phyloP scores from a whole-genome alignment of 30 jellyfish, hydroid and myxozoan species.

The Cassiopea andromeda region DNA sequence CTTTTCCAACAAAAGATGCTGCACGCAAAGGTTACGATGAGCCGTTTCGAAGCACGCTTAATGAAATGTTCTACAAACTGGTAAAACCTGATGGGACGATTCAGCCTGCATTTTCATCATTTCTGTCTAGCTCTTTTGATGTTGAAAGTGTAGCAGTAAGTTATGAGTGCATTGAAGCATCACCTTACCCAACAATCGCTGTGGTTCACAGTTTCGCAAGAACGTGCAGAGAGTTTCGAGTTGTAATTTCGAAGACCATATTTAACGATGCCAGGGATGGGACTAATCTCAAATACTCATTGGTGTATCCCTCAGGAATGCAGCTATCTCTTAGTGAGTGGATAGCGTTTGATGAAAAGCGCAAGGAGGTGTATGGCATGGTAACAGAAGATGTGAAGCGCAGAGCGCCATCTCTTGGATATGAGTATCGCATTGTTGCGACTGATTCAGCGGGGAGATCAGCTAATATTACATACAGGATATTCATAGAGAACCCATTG shows the following conservation, averaged over 20 bases:
- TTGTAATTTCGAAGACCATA: constrained; percentile 30
- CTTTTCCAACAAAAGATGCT: constrained; percentile 71
- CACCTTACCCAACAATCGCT: constrained; percentile 75
- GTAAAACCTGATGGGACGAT: constrained; percentile 19
- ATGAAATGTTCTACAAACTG: constrained; percentile 40
- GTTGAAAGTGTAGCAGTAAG: constrained; percentile 44
- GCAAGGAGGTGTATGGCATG: constrained; percentile 83
- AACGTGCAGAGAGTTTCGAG: constrained; percentile 59
- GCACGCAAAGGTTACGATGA: constrained; percentile 80
- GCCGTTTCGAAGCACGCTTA: constrained; percentile 45
- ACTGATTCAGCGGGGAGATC: constrained; percentile 92
- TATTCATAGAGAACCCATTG: constrained; percentile 21
- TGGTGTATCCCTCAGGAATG: constrained; percentile 71
- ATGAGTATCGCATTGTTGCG: constrained; percentile 66
- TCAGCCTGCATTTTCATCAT: constrained; percentile 26
- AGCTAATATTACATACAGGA: constrained; percentile 66
- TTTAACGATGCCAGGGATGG: constrained; percentile 90
- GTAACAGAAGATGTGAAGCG: constrained; percentile 66
- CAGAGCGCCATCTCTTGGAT: constrained; percentile 65
- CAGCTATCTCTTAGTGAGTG: constrained; percentile 73
- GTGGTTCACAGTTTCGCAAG: constrained; percentile 47
- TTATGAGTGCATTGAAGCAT: constrained; percentile 84
- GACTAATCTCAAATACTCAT: constrained; percentile 68
- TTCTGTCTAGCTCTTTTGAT: constrained; percentile 31
- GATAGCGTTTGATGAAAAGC: constrained; percentile 67